Conservation (phyloP, 2,797 vertebrate genomes). For the Threskiornis aethiopicus region DNA sequence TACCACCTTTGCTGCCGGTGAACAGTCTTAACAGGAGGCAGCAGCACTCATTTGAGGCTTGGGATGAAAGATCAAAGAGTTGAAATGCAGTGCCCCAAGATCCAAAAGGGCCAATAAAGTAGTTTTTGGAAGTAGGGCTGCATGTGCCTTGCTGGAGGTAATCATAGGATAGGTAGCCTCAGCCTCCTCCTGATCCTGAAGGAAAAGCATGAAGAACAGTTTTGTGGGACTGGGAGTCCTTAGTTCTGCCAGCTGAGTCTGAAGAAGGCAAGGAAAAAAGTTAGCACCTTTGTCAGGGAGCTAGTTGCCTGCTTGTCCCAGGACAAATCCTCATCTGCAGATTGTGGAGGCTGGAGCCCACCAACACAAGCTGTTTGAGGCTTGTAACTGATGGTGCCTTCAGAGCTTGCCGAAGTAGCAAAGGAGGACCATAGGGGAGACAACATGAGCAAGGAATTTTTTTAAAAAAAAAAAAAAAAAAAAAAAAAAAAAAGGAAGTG, state of each 20-base stretch:
- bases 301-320: neutral
- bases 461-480: no score
- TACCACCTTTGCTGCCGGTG: neutral
- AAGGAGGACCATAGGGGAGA: neutral
- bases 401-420: neutral
- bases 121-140: neutral
- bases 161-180: neutral
- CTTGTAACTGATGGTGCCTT: neutral
- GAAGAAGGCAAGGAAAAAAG: neutral
- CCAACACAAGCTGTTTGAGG: neutral
- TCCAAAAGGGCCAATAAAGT: neutral
- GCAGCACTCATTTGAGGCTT: fast-evolving
- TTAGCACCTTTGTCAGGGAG: neutral
- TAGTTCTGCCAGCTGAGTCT: neutral
- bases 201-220: neutral
- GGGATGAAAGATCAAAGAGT: neutral
- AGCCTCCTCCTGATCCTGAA: neutral
- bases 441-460: no score
- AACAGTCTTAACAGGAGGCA: neutral
- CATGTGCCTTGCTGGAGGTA: neutral
- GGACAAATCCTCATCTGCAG: neutral
- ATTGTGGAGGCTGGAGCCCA: neutral
- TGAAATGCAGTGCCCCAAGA: neutral
- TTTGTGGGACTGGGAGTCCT: neutral
- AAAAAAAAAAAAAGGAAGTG: neutral